Evolutionary conservation across 2,888 invertebrate species (phyloP), one percentile per base, ranked within the genome.

Genomic region (Mesorhabditis sp.): DNA sequence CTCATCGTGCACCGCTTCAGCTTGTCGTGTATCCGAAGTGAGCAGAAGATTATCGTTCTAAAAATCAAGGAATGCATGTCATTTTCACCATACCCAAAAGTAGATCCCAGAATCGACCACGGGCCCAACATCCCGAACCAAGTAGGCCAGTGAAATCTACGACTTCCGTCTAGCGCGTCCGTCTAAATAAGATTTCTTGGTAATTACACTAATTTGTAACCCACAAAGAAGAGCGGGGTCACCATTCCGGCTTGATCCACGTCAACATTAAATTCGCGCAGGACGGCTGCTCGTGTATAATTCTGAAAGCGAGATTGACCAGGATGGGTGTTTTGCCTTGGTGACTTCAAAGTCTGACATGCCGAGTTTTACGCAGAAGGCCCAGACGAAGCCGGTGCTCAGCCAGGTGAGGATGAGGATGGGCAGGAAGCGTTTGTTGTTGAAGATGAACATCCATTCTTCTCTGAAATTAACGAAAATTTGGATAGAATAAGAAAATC

Each of bases 351-450:
- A 50, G n/a, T 50, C 58, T 10, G 58, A 13, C 58, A 50, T 50
- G 7, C 58, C 58, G n/a, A 50, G n/a, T 2, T 50, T 10, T 13
- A 50, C 58, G 1, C 7, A 50, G n/a, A n/a, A 10, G 10, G n/a
- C 58, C 58, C 58, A 50, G 58, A n/a, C 58, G n/a, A 50, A 50
- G 58, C 58, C 58, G n/a, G 58, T 50, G 58, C 58, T 50, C 58
- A 50, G n/a, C 58, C 58, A 50, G n/a, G n/a, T n/a, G n/a, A 50
- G 2, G n/a, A 50, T 50, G 1, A 50, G 58, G n/a, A 50, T 13
- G 58, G 58, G 58, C 1, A 50, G 58, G n/a, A 50, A 50, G 2
- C n/a, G 58, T 50, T 13, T 13, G 7, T 50, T 50, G n/a, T 50
- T 50, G 58, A 50, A 50, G 58, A 50, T 50, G n/a, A 50, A 50